Evolutionary conservation across 2,113 vertebrate species (phyloP).

Genomic region (Geothlypis trichas): DNA sequence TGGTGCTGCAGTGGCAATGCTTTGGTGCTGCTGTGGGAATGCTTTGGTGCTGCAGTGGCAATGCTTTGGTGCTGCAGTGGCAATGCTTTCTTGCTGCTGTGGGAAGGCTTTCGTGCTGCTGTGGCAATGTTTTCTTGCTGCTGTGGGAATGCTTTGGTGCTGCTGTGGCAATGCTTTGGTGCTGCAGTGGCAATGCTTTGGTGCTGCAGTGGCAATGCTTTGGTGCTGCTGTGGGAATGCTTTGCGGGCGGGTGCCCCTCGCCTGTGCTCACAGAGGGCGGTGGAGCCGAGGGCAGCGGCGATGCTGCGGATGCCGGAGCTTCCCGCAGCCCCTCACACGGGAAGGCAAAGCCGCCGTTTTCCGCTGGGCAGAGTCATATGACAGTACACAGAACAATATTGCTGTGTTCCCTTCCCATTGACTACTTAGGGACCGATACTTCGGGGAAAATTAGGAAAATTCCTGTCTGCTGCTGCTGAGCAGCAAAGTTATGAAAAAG

Average conservation of each 20-base stretch:
- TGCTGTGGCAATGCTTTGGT: background rate
- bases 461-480: background rate
- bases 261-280: rapidly evolving
- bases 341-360: rapidly evolving
- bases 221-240: no score
- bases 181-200: background rate
- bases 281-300: rapidly evolving
- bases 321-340: rapidly evolving
- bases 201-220: no score
- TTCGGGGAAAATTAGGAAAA: background rate
- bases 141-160: no score
- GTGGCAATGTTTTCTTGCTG: no score
- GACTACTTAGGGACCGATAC: background rate
- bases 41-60: no score
- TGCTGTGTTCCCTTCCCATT: background rate
- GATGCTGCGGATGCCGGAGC: rapidly evolving
- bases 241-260: rapidly evolving
- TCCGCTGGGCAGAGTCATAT: rapidly evolving
- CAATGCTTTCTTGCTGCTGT: no score
- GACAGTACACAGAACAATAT: background rate
- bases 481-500: background rate
- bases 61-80: no score
- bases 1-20: background rate
- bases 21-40: background rate
- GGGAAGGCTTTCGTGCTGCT: no score